These are phyloP conservation scores for Drosophila subquinaria DNA, from an alignment of 2,888 invertebrate species.

Conservation along the genomic window DNA sequence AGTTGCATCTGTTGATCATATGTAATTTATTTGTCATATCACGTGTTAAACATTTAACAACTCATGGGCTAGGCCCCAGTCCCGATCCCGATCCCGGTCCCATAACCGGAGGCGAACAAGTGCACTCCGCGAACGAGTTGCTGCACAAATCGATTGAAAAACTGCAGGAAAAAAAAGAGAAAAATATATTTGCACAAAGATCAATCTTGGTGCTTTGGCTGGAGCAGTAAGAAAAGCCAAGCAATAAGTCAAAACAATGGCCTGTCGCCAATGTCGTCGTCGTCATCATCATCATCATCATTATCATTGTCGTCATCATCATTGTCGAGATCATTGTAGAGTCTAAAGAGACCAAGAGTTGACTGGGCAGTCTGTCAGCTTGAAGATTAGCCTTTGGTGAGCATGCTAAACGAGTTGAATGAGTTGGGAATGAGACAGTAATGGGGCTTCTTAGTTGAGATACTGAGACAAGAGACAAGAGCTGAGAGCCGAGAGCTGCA, in stretches of 20 bases:
- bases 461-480: slow-evolving; percentile 55
- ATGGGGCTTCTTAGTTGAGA: slow-evolving; percentile 82
- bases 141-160: slow-evolving; percentile 65
- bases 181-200: slow-evolving; percentile 71
- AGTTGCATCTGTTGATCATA: slow-evolving; percentile 72
- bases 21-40: slow-evolving; percentile 85
- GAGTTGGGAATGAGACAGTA: slow-evolving; percentile 83
- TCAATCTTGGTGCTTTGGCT: slow-evolving; percentile 65
- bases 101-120: slow-evolving; percentile 65
- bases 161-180: slow-evolving; percentile 14
- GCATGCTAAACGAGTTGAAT: slow-evolving; percentile 80
- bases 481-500: slow-evolving; percentile 13
- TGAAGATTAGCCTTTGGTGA: slow-evolving; percentile 67
- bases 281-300: slow-evolving; percentile 16
- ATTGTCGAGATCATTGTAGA: slow-evolving; percentile 12
- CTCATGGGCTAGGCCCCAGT: slow-evolving; percentile 73
- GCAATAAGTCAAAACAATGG: slow-evolving; percentile 81
- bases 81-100: background rate
- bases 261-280: slow-evolving; percentile 76
- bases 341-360: slow-evolving; percentile 16
- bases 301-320: slow-evolving; percentile 10
- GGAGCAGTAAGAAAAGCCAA: slow-evolving; percentile 50
- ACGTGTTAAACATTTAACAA: slow-evolving; percentile 85
- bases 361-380: slow-evolving; percentile 56
- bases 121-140: slow-evolving; percentile 41